These are phyloP conservation scores for Drosophila pruinosa DNA, from an alignment of 1,140 invertebrate genomes.

Conservation along the genomic window DNA sequence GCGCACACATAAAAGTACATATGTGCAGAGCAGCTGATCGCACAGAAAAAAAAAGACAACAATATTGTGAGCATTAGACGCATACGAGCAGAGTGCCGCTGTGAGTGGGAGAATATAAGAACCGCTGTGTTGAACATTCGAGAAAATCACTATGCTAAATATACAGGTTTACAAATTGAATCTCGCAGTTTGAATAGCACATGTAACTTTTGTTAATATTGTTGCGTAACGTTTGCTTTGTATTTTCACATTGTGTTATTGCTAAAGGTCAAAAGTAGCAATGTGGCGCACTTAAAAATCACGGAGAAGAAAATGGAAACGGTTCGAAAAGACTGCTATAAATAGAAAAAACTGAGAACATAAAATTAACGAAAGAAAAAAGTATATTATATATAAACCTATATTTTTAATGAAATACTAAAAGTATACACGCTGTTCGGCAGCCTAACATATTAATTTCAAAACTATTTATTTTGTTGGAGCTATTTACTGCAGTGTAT, in stretches of 20 bases:
- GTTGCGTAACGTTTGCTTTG: background rate
- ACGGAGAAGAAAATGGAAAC: too few species aligned
- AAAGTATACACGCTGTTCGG: too few species aligned
- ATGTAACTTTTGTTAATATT: constrained; percentile 7
- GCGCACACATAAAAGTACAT: constrained; percentile 42
- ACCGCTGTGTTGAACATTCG: too few species aligned
- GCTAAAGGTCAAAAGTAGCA: constrained; percentile 37
- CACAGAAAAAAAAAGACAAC: constrained; percentile 16
- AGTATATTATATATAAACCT: too few species aligned
- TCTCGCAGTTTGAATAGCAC: constrained; percentile 18
- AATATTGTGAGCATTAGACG: background rate
- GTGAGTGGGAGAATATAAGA: constrained; percentile 1
- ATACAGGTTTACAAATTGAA: too few species aligned
- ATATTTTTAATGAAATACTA: too few species aligned
- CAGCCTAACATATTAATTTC: too few species aligned
- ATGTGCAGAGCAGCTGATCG: constrained; percentile 38
- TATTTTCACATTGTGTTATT: constrained; percentile 11
- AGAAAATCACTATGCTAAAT: too few species aligned
- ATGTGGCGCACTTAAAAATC: constrained; percentile 41
- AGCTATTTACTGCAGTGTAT: too few species aligned
- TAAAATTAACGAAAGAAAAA: constrained; percentile 42
- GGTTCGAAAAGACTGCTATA: constrained; percentile 46
- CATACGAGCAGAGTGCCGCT: background rate
- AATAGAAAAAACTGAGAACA: constrained; percentile 52
- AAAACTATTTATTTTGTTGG: too few species aligned